Percentiles rank a stretch among this genome's conserved stretches.
phyloP scores from a whole-genome alignment of 2,797 vertebrate species.

The Melopsittacus undulatus region DNA sequence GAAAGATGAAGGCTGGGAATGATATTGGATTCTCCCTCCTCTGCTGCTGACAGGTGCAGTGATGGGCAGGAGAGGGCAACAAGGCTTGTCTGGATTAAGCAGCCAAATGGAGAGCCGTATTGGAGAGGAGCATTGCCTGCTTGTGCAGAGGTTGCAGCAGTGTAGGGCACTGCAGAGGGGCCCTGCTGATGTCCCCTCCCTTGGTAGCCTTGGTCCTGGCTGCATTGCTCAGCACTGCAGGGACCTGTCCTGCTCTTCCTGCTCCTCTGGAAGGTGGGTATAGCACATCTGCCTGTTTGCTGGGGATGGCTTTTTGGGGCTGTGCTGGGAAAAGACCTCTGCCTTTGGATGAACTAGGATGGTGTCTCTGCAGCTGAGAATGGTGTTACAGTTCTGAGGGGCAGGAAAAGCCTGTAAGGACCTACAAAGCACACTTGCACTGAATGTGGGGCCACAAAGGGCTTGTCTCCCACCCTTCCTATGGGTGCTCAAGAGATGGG shows the following conservation, averaged over 20 bases:
- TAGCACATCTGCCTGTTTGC: fast-evolving
- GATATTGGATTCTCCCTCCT: neutral
- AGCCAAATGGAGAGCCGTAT: neutral
- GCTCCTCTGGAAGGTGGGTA: neutral
- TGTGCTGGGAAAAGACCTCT: neutral
- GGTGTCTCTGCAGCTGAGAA: too few species aligned
- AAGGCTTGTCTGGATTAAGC: neutral
- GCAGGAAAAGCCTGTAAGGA: neutral
- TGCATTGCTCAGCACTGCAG: fast-evolving
- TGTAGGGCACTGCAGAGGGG: neutral
- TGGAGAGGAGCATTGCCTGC: neutral
- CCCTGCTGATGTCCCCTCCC: neutral
- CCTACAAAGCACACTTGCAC: neutral
- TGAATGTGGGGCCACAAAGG: fast-evolving
- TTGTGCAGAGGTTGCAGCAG: neutral
- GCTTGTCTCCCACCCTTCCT: neutral
- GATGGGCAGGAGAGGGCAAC: neutral
- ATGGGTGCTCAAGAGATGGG: neutral
- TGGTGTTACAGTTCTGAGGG: neutral
- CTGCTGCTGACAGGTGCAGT: neutral
- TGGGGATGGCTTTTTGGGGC: neutral
- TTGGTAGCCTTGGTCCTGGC: neutral
- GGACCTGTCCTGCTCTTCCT: neutral
- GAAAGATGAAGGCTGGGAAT: neutral
- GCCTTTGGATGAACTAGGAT: neutral